Evolutionary conservation across 2,797 vertebrate species (phyloP).

Genomic region (Sebastes variabilis): DNA sequence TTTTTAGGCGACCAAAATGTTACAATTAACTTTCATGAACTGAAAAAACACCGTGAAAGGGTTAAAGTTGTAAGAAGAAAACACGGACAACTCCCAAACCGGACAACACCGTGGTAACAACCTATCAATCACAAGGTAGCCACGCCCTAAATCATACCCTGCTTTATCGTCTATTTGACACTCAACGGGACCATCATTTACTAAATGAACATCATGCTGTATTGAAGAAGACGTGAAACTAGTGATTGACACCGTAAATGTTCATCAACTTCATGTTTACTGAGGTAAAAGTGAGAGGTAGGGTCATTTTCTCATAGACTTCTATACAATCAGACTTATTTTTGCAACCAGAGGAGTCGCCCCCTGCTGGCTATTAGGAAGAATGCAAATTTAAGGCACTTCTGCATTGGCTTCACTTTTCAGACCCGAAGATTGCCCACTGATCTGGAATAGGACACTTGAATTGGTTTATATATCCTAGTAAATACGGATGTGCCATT

Average conservation of each 20-base stretch:
- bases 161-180: background rate
- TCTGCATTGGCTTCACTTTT: background rate
- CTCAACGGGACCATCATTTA: background rate
- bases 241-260: background rate
- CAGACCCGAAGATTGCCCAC: background rate
- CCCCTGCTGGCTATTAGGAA: background rate
- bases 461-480: background rate
- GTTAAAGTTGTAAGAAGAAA: background rate
- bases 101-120: background rate
- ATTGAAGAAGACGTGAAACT: background rate
- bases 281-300: background rate
- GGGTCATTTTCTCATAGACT: background rate
- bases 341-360: background rate
- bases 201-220: background rate
- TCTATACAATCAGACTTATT: background rate
- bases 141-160: background rate
- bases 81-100: background rate
- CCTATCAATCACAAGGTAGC: background rate
- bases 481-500: background rate
- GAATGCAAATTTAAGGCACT: background rate
- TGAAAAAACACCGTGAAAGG: background rate
- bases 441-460: background rate
- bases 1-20: background rate
- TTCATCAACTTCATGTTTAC: background rate
- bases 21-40: background rate